Percentiles rank a stretch among this genome's conserved stretches.
Conservation (phyloP, 2,113 vertebrate genomes). For the Platysternon megacephalum region DNA sequence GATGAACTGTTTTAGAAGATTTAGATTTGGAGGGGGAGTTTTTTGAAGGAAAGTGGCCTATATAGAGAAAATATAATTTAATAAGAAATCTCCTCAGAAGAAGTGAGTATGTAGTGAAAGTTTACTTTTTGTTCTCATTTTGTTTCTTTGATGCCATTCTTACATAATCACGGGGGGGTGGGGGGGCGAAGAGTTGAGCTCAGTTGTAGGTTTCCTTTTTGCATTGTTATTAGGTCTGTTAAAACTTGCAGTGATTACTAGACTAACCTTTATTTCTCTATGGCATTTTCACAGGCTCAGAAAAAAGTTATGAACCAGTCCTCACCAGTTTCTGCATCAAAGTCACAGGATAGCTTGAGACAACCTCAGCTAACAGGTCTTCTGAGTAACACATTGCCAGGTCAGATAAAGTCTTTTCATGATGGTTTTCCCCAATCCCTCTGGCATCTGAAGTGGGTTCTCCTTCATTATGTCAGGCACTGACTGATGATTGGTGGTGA, state of each 20-base stretch:
- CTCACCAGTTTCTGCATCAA: constrained; percentile 78
- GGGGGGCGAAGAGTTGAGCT: not conserved
- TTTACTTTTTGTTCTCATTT: not conserved
- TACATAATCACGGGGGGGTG: not conserved
- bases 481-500: not conserved
- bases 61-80: not conserved
- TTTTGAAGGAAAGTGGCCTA: not conserved
- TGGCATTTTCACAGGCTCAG: constrained; percentile 71
- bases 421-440: constrained; percentile 37
- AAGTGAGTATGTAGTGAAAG: not conserved
- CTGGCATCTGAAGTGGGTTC: not conserved
- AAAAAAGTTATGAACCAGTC: constrained; percentile 80
- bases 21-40: not conserved
- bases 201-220: not conserved
- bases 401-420: constrained; percentile 70
- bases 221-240: not conserved
- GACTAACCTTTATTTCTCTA: constrained; percentile 24
- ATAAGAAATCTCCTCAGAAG: not conserved
- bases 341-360: constrained; percentile 80
- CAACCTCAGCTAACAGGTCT: constrained; percentile 83
- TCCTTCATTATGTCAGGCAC: not conserved
- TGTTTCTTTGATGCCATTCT: not conserved
- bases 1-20: not conserved
- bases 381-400: constrained; percentile 81
- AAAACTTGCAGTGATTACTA: constrained; percentile 21